A percentile compares a stretch with the other conserved stretches of the same genome.
Evolutionary conservation across 2,888 invertebrate species (phyloP).

Genomic region (Cantharis flavilabris): DNA sequence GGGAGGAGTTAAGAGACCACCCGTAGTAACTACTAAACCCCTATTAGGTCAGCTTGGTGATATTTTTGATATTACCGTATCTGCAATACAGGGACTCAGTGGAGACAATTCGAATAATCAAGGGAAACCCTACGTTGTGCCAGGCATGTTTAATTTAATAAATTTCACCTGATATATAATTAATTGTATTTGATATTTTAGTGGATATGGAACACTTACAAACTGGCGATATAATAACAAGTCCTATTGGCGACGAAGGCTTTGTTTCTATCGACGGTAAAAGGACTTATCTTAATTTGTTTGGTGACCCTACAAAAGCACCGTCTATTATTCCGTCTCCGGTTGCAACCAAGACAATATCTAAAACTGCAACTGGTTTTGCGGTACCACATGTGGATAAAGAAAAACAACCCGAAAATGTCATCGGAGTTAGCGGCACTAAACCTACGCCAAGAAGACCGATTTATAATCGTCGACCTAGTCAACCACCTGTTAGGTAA

Average conservation of each 20-base stretch:
- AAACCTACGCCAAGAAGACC: conserved; percentile 60
- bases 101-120: conserved; percentile 57
- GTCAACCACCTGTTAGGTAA: conserved; percentile 70
- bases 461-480: conserved; percentile 64
- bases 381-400: conserved; percentile 61
- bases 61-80: conserved; percentile 86
- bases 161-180: no score
- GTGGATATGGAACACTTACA: conserved; percentile 68
- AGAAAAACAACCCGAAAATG: conserved; percentile 45
- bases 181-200: conserved; percentile 35
- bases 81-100: conserved; percentile 84
- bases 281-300: conserved; percentile 84
- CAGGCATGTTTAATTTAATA: conserved; percentile 50
- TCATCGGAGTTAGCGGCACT: conserved; percentile 43
- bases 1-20: conserved; percentile 56
- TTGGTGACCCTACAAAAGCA: conserved; percentile 65
- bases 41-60: conserved; percentile 69
- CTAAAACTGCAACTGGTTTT: conserved; percentile 66
- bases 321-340: conserved; percentile 44
- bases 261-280: conserved; percentile 93
- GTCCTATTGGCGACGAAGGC: conserved; percentile 78
- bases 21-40: conserved; percentile 52
- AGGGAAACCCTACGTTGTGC: conserved; percentile 60
- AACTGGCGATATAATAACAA: conserved; percentile 74
- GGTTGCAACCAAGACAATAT: conserved; percentile 48